phyloP scores from a whole-genome alignment of 2,113 vertebrate species.

The Cyanoramphus novaezelandiae region DNA sequence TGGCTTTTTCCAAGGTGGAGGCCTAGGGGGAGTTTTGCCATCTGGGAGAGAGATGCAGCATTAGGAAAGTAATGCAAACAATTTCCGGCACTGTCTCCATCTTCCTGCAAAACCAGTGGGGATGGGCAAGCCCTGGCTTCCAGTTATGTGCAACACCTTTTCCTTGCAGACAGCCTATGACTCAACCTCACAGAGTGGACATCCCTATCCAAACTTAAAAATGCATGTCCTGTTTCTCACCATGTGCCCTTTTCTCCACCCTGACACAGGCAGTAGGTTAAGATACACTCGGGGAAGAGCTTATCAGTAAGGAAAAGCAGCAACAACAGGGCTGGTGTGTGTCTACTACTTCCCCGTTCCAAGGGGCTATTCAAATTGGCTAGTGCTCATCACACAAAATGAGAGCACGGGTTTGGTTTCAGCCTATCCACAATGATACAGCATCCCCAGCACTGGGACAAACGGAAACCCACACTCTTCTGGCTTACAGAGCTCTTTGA shows the following conservation, averaged over 20 bases:
- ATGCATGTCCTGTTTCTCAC: background rate
- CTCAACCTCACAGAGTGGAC: background rate
- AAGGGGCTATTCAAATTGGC: accelerated
- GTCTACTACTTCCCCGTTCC: background rate
- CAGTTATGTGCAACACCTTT: background rate
- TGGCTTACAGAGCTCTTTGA: background rate
- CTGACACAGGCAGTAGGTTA: background rate
- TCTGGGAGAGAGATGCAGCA: background rate
- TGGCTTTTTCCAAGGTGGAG: background rate
- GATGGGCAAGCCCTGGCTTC: background rate
- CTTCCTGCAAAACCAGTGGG: background rate
- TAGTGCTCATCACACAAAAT: background rate
- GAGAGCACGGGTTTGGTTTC: background rate
- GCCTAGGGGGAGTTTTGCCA: background rate
- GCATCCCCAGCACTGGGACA: background rate
- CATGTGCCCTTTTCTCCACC: background rate
- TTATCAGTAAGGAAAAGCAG: background rate
- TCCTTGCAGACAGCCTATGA: background rate
- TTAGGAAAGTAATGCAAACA: background rate
- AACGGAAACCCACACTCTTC: background rate
- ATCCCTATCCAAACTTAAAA: background rate
- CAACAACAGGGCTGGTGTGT: background rate
- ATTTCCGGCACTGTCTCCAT: background rate
- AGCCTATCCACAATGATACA: accelerated
- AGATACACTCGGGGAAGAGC: background rate